Conservation (phyloP, 2,797 vertebrate species). For the Chiloscyllium punctatum region DNA sequence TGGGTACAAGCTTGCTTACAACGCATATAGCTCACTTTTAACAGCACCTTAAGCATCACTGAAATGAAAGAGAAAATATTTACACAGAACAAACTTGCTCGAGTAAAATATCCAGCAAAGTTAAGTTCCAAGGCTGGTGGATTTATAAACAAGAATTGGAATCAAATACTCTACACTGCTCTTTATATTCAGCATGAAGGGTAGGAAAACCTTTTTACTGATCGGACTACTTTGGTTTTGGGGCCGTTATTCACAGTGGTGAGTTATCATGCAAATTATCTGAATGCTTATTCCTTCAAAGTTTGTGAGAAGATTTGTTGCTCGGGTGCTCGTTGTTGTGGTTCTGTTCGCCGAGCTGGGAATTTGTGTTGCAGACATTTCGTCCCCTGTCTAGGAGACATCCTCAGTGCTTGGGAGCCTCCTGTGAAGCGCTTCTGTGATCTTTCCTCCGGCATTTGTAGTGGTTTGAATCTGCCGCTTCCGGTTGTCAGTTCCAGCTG, state of each 20-base stretch:
- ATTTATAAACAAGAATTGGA: background rate
- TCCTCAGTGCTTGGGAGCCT: too few relatives aligned
- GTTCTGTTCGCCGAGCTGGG: too few relatives aligned
- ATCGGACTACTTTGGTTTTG: background rate
- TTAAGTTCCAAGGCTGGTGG: conserved; percentile 3
- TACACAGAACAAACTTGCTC: conserved; percentile 12
- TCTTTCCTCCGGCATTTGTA: too few relatives aligned
- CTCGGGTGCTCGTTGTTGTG: too few relatives aligned
- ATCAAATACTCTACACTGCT: background rate
- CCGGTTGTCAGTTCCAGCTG: too few relatives aligned
- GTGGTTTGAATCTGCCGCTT: too few relatives aligned
- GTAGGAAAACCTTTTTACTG: background rate
- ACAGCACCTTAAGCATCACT: conserved; percentile 2
- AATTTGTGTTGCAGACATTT: too few relatives aligned
- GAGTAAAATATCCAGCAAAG: background rate
- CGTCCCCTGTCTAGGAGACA: too few relatives aligned
- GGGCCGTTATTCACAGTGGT: background rate
- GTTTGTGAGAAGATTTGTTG: too few relatives aligned
- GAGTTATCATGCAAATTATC: background rate
- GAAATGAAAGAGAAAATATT: conserved; percentile 12
- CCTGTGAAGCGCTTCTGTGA: too few relatives aligned
- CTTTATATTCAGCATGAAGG: background rate
- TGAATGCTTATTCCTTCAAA: background rate
- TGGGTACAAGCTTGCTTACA: background rate
- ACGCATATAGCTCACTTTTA: conserved; percentile 4